Percentiles rank a stretch among this genome's conserved stretches.
Evolutionary conservation across 1,140 invertebrate genomes (phyloP).

Genomic region (Scaptomyza graminum): DNA sequence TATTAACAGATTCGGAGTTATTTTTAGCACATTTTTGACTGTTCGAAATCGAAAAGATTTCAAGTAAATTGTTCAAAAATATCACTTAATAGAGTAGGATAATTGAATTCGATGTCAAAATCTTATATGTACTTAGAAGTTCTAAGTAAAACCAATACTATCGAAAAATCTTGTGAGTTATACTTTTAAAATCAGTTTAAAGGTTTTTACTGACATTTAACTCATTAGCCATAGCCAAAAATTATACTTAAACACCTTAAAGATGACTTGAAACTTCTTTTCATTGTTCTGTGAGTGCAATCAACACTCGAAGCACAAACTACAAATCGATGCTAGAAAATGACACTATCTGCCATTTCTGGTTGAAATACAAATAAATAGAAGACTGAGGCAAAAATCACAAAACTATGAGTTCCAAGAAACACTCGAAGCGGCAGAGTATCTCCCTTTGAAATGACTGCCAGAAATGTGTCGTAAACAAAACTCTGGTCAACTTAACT

Average conservation of each 20-base stretch:
- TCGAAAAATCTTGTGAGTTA: no score
- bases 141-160: no score
- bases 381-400: slow-evolving; percentile 19
- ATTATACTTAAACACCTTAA: neutral
- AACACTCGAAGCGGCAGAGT: slow-evolving; percentile 55
- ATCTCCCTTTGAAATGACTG: slow-evolving; percentile 40
- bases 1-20: no score
- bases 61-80: no score
- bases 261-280: slow-evolving; percentile 31
- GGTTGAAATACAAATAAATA: slow-evolving; percentile 21
- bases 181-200: no score
- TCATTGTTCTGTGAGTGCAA: slow-evolving; percentile 53
- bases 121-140: no score
- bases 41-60: no score
- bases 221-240: no score
- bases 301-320: slow-evolving; percentile 35
- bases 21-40: no score
- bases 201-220: no score
- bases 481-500: slow-evolving; percentile 26
- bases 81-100: no score
- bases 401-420: slow-evolving; percentile 57
- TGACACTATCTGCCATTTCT: slow-evolving; percentile 34
- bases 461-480: slow-evolving; percentile 54
- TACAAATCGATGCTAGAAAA: slow-evolving; percentile 15
- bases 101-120: no score